Percentiles rank a stretch among this genome's conserved stretches.
These are phyloP conservation scores for Rousettus madagascariensis DNA, from an alignment of 2,797 vertebrate genomes.

Conservation along the genomic window DNA sequence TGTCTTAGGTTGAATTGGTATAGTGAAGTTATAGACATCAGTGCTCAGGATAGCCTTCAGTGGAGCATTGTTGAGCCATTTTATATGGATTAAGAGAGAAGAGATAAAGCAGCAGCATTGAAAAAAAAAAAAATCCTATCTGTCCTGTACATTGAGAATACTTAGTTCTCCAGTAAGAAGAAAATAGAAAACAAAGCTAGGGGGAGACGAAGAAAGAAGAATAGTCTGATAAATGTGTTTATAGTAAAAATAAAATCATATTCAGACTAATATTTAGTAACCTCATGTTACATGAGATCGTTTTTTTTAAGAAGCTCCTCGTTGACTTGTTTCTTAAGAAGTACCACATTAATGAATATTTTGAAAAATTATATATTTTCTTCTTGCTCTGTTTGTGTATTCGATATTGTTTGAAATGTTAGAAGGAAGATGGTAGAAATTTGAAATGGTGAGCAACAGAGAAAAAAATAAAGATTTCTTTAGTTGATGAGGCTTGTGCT, in stretches of 20 bases:
- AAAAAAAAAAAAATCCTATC: background rate
- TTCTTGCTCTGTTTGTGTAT: slow-evolving; percentile 10
- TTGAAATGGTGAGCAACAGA: background rate
- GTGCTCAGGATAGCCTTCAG: background rate
- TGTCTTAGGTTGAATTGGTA: background rate
- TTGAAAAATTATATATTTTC: background rate
- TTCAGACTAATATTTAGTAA: background rate
- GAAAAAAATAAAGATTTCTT: background rate
- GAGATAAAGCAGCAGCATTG: background rate
- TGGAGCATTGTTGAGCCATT: background rate
- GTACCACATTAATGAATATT: background rate
- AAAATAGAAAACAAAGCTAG: background rate
- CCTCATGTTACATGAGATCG: too few species aligned
- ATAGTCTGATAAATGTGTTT: background rate
- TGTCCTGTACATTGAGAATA: background rate
- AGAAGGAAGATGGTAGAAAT: background rate
- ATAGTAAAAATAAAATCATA: background rate
- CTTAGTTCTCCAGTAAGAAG: background rate
- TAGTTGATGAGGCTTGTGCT: background rate
- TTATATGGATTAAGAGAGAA: background rate
- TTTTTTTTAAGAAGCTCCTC: background rate
- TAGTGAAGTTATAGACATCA: background rate
- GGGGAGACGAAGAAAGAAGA: background rate
- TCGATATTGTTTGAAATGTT: background rate
- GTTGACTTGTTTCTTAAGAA: background rate